These are phyloP conservation scores for Xylota segnis DNA, from an alignment of 2,888 invertebrate genomes.

Conservation along the genomic window DNA sequence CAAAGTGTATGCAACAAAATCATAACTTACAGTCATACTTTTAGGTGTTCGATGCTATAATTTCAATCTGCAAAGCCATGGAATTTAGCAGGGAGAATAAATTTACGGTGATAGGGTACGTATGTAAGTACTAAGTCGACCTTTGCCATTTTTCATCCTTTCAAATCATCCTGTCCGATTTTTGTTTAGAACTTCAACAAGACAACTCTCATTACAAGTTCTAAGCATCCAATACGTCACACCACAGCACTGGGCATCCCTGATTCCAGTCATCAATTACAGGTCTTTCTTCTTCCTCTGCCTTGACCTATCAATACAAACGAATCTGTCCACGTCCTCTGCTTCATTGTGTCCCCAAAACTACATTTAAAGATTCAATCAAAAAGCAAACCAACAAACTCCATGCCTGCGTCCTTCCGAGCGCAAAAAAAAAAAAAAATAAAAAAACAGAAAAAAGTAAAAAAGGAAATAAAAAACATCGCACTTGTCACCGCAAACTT, in stretches of 20 bases:
- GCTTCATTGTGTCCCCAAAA: not conserved
- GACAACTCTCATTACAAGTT: not conserved
- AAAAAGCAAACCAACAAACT: conserved; percentile 14
- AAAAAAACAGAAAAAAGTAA: not conserved
- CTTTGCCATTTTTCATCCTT: too few species aligned
- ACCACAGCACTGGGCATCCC: not conserved
- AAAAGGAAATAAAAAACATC: not conserved
- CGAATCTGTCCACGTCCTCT: not conserved
- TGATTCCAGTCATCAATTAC: not conserved
- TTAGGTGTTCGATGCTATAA: too few species aligned
- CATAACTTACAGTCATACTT: too few species aligned
- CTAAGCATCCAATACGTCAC: not conserved
- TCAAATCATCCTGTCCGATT: too few species aligned
- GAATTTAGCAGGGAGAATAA: too few species aligned
- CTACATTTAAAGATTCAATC: conserved; percentile 23
- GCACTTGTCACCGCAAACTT: conserved; percentile 18
- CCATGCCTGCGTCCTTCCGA: not conserved
- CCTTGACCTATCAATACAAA: not conserved
- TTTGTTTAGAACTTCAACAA: too few species aligned
- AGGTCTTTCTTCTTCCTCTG: not conserved
- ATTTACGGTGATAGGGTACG: too few species aligned
- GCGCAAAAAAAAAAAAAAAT: not conserved
- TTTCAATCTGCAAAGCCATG: too few species aligned
- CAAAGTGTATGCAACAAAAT: too few species aligned
- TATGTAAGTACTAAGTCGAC: too few species aligned